Evolutionary conservation across 2,113 vertebrate genomes (phyloP), one percentile per base, ranked within the genome.

Genomic region (Lophura nycthemera): DNA sequence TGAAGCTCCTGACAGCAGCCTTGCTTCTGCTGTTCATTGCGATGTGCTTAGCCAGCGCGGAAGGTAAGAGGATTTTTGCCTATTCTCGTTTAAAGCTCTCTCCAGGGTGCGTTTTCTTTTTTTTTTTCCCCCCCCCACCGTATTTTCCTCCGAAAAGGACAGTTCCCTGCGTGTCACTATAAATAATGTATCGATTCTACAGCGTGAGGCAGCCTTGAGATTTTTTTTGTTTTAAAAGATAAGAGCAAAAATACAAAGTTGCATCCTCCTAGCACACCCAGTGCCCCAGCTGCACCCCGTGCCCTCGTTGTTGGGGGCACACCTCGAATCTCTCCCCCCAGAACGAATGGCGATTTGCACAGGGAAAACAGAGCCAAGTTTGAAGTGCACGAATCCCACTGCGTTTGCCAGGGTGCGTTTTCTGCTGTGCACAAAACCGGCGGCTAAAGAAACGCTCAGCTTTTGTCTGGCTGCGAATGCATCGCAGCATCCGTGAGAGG

Each of bases 1-100:
- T 99, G 99, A 99, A 97, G 97, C 98, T 99, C 95, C 97, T 98
- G 96, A 97, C 98, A n/a, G 98, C 97, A 18, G 97, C 98, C 70
- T 91, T 99, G 54, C 97, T 99, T 29, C 83, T 99, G 95, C 95
- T 99, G 80, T 89, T 99, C 96, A 97, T 99, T 95, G 98, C 98
- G 5, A 92, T 99, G 76, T 99, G 97, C 93, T 95, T 98, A 17
- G 89, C 98, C 88, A 98, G 98, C 70, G 97, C 98, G 54, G 99
- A 99, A 97, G 99, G 99, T 99, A 98, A 98, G 97, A 97, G 63
- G 13, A 24, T 25, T 24, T 36, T 36, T 42, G 17, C 43, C 63
- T 50, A 7, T 88, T 73, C 27, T 56, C 54, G 0, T 0, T 2
- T 32, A 34, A 70, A 80, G 3, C 40, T 57, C 20, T 88, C 57